These are phyloP conservation scores for Protomyctophum bolini DNA, from an alignment of 2,113 vertebrate genomes.

Conservation along the genomic window DNA sequence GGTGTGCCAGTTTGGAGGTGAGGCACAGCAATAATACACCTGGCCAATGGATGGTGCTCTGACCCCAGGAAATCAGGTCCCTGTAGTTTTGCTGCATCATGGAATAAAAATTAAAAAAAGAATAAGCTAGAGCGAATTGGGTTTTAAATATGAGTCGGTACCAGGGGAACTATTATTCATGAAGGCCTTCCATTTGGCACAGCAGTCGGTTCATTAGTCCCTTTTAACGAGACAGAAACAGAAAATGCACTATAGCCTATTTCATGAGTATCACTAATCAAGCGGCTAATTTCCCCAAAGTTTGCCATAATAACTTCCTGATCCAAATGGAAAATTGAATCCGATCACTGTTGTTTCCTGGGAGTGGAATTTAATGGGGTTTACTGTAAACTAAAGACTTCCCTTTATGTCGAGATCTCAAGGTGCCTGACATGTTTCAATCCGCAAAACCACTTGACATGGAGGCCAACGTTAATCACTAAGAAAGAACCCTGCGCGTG, in stretches of 20 bases:
- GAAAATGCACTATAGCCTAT: slow-evolving; percentile 23
- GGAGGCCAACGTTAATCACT: slow-evolving; percentile 25
- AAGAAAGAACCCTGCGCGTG: slow-evolving; percentile 9
- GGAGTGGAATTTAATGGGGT: slow-evolving; percentile 20
- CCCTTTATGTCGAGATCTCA: slow-evolving; percentile 13
- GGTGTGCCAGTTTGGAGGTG: not conserved
- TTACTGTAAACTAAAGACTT: slow-evolving; percentile 16
- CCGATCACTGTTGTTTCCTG: slow-evolving; percentile 16
- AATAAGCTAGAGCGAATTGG: slow-evolving; percentile 7
- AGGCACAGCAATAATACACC: slow-evolving; percentile 5
- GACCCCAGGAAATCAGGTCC: slow-evolving; percentile 15
- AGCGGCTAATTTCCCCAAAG: slow-evolving; percentile 60
- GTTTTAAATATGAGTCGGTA: slow-evolving; percentile 28
- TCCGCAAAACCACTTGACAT: slow-evolving; percentile 6
- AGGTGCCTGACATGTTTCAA: slow-evolving; percentile 11
- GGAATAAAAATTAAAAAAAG: slow-evolving; percentile 1
- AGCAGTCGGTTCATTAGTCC: slow-evolving; percentile 32
- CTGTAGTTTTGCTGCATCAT: not conserved
- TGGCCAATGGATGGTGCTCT: slow-evolving; percentile 24
- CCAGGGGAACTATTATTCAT: slow-evolving; percentile 24
- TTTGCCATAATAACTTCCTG: slow-evolving; percentile 47
- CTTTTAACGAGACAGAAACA: slow-evolving; percentile 49
- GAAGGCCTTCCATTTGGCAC: slow-evolving; percentile 1
- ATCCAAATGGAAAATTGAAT: slow-evolving; percentile 49
- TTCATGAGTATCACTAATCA: slow-evolving; percentile 55